These are phyloP conservation scores for Ammodytes marinus DNA, from an alignment of 2,113 vertebrate genomes.

Conservation along the genomic window DNA sequence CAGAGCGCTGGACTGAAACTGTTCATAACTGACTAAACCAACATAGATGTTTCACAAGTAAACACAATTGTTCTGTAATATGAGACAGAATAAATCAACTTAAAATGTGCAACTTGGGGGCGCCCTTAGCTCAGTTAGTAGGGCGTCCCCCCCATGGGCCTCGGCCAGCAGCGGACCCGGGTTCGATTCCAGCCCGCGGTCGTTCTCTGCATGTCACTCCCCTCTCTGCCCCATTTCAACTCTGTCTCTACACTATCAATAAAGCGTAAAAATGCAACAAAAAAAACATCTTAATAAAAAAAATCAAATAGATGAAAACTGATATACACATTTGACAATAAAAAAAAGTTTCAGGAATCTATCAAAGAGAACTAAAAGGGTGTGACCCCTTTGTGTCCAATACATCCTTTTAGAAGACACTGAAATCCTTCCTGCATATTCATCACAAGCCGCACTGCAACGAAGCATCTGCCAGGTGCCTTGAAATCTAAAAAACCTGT, in stretches of 20 bases:
- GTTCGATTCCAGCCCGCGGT: no score
- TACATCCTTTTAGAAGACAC: neutral
- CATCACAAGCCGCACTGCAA: neutral
- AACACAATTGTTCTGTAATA: neutral
- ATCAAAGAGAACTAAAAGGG: neutral
- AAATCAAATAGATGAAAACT: no score
- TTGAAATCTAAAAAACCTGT: conserved; percentile 25
- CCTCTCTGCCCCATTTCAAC: no score
- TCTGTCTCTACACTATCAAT: no score
- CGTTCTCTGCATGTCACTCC: no score
- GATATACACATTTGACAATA: neutral
- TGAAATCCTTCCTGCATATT: neutral
- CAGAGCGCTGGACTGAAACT: neutral
- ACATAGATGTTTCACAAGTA: neutral
- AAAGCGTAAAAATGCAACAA: no score
- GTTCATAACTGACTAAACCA: neutral
- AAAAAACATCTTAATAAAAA: no score
- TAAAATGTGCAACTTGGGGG: no score
- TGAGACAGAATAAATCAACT: neutral
- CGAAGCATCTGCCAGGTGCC: conserved; percentile 11
- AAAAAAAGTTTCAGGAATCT: neutral
- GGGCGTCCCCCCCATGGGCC: no score
- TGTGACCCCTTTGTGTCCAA: neutral
- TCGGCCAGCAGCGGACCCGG: no score
- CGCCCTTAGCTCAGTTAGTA: no score